Evolutionary conservation across 1,140 invertebrate genomes (phyloP), one percentile per base, ranked within the genome.

Genomic region (Lepidurus arcticus): DNA sequence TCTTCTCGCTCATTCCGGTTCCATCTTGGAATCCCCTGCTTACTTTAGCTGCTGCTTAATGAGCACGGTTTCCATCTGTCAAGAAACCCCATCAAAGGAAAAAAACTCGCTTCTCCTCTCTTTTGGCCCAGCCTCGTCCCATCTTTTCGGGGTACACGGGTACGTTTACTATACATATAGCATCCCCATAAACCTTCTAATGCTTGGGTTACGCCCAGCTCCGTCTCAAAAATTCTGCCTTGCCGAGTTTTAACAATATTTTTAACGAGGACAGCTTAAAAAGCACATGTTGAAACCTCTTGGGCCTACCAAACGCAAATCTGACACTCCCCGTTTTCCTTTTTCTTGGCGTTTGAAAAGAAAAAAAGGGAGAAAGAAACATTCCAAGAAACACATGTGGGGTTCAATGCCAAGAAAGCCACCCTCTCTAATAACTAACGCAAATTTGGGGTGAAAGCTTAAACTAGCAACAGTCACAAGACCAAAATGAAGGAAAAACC

Each of bases 161-260:
- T 34, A 34, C 34, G 34, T 34, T 3, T 4, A 34, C 34, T 34
- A 34, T 34, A 34, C 34, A 34, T 34, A 34, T 34, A 34, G 2
- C 34, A 34, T 3, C 34, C 9, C 53, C 53, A 65, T 65, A 65
- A 65, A 65, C 9, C 53, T 65, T 65, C 53, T 65, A 65, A 65
- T 65, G 53, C 53, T 65, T 65, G 53, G 53, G 53, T 65, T 65
- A 65, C 53, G 53, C 53, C 53, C 53, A 65, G 53, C 53, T 65
- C 53, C 21, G 53, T 13, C 53, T 9, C 21, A 65, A 21, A 65
- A 65, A n/a, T 65, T 21, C 21, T 13, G 16, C 53, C 53, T 65
- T 21, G 53, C n/a, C 53, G 21, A 65, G 53, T n/a, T 65, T 65
- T 65, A 16, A 65, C 53, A 65, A 65, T 65, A 65, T 65, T 65